Base-by-base conservation (phyloP, 2,113 vertebrate genomes). In the Xenopus tropicalis region DNA sequence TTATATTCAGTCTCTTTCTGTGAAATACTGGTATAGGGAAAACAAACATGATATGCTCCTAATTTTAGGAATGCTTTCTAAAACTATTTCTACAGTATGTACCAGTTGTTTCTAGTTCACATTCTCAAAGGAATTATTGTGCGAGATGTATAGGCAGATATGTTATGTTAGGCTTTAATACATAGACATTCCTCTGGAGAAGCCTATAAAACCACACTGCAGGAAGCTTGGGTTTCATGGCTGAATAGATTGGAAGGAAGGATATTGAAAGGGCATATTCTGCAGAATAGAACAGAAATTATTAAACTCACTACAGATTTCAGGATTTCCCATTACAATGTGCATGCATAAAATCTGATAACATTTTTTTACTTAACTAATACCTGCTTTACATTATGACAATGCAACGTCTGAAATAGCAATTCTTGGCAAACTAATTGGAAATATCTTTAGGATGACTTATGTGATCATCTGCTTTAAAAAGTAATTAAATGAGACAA, bases 171-270 rank as follows among this genome's bases (percentile, higher is more conserved):
- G 80, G 70, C 81, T 84, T 81, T 79, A 79, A 68, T 83, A 81
- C 82, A 76, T 70, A 78, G 74, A 79, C 81, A 83, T 82, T 78
- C 71, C 86, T 81, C 84, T 78, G 80, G 81, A 84, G 81, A 82
- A 51, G 82, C 79, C 79, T 69, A 1, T 0, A 81, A 86, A 83
- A 77, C 74, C 80, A 79, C 82, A 80, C 82, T 84, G 81, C 78
- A 84, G 83, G 80, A 87, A 86, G 73, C 78, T 54, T 77, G 23
- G 69, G 82, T 78, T 85, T 83, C 81, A 83, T 80, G 79, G 54
- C 80, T 80, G 78, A 77, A 63, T 78, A 75, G 84, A 83, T 67
- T 63, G 57, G 72, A 83, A 70, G 46, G 79, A 85, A 78, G 16
- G 29, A 37, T 37, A 37, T 37, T 37, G 29, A 9, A 37, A 37